A percentile compares a stretch with the other conserved stretches of the same genome.
Conservation (phyloP, 2,113 vertebrate species). For the Otolemur garnettii region DNA sequence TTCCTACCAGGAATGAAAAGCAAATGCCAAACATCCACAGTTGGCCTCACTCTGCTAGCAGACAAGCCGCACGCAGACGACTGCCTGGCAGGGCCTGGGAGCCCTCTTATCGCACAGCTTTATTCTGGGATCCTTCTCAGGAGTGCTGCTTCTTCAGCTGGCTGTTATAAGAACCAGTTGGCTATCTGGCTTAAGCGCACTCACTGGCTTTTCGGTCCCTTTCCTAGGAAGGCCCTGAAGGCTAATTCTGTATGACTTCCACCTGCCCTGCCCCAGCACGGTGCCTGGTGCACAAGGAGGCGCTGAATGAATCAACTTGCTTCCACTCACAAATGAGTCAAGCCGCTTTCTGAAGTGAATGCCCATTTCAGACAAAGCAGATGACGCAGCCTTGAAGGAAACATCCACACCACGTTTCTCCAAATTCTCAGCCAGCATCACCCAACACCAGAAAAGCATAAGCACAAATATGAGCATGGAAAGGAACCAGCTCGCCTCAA, state of each 20-base stretch:
- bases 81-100: neutral
- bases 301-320: neutral
- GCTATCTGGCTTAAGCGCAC: neutral
- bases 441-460: neutral
- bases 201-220: neutral
- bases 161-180: neutral
- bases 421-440: neutral
- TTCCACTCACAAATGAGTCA: neutral
- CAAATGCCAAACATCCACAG: neutral
- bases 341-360: neutral
- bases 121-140: neutral
- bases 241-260: neutral
- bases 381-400: neutral
- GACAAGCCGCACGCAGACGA: neutral
- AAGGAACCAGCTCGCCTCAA: neutral
- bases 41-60: neutral
- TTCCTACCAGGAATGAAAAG: neutral
- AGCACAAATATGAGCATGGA: fast-evolving
- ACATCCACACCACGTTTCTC: neutral
- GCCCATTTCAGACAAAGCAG: neutral
- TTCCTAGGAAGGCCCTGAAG: neutral
- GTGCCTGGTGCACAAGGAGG: neutral
- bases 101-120: neutral
- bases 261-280: neutral
- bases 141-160: neutral